Conservation (phyloP, 1,140 invertebrate species). For the Rhyacophila brunnea region DNA sequence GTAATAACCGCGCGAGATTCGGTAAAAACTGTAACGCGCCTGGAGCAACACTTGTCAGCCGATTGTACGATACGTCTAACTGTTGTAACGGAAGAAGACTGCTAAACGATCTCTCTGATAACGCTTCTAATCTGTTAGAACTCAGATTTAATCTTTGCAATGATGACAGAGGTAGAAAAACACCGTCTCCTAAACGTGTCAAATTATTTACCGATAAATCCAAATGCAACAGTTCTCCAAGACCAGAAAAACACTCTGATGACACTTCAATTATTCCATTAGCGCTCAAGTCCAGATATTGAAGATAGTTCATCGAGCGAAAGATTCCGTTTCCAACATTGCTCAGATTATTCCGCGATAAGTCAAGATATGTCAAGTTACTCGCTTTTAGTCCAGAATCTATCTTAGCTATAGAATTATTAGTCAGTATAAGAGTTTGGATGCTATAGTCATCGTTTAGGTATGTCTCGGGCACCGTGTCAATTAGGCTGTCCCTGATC, state of each 20-base stretch:
- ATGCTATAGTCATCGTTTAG: constrained; percentile 42
- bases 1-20: constrained; percentile 71
- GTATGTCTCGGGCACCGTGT: constrained; percentile 21
- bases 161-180: constrained; percentile 57
- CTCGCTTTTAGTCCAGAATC: constrained; percentile 39
- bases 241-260: constrained; percentile 50
- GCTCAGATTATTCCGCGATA: constrained; percentile 43
- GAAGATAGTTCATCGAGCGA: constrained; percentile 44
- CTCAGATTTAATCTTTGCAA: constrained; percentile 72
- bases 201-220: constrained; percentile 64
- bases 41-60: constrained; percentile 65
- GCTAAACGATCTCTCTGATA: constrained; percentile 61
- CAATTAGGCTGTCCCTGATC: constrained; percentile 27
- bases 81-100: constrained; percentile 68
- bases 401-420: constrained; percentile 45
- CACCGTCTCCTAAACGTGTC: constrained; percentile 55
- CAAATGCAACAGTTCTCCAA: constrained; percentile 54
- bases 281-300: constrained; percentile 40
- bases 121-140: constrained; percentile 62
- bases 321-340: constrained; percentile 43
- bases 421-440: constrained; percentile 41
- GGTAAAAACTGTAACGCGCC: constrained; percentile 72
- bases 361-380: constrained; percentile 46
- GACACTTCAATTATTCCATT: constrained; percentile 46
- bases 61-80: constrained; percentile 79